A percentile compares a stretch with the other conserved stretches of the same genome.
These are phyloP conservation scores for Strigamia maritima DNA, from an alignment of 2,888 invertebrate species.

Conservation along the genomic window DNA sequence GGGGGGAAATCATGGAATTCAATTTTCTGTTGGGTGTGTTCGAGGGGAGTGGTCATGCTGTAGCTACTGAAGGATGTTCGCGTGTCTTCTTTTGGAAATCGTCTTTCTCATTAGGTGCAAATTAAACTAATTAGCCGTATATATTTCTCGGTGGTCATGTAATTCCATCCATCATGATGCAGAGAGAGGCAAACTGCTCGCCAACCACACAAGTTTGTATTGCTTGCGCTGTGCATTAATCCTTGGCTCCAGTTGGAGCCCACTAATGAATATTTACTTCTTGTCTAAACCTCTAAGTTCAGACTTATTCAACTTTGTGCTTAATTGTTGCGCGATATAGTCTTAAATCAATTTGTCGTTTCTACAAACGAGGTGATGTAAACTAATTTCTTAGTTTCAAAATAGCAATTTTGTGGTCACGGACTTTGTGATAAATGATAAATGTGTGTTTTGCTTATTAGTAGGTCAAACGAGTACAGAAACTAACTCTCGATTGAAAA, in stretches of 20 bases:
- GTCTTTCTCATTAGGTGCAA: conserved; percentile 29
- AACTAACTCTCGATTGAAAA: too few species aligned
- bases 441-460: too few species aligned
- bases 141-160: conserved; percentile 27
- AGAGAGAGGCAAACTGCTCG: background rate
- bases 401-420: too few species aligned
- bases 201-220: conserved; percentile 21
- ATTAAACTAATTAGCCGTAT: conserved; percentile 29
- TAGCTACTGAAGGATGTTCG: conserved; percentile 1
- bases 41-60: background rate
- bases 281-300: background rate
- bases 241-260: conserved; percentile 20
- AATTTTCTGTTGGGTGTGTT: conserved; percentile 4
- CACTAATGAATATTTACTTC: conserved; percentile 21
- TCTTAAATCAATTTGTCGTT: background rate
- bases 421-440: too few species aligned
- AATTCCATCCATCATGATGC: conserved; percentile 27
- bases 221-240: conserved; percentile 11
- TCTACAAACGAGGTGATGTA: too few species aligned
- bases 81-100: conserved; percentile 18
- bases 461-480: too few species aligned
- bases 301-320: conserved; percentile 1
- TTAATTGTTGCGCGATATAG: background rate
- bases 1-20: background rate
- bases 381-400: too few species aligned